Percentiles rank a stretch among this genome's conserved stretches.
phyloP scores from a whole-genome alignment of 2,113 vertebrate species.

The Apeltes quadracus region DNA sequence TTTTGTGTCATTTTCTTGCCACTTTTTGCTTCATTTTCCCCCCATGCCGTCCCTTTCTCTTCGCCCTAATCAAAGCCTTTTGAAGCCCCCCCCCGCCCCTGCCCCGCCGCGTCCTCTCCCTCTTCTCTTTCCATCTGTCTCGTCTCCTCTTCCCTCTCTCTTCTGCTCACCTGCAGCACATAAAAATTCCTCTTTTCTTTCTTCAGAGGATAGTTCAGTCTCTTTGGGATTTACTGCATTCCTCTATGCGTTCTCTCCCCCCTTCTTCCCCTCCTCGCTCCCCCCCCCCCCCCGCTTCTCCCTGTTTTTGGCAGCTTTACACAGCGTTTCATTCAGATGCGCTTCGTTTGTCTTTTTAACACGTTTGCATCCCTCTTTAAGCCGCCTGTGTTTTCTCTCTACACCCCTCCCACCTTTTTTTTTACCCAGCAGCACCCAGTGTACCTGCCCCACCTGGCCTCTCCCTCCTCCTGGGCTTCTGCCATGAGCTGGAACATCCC shows the following conservation, averaged over 20 bases:
- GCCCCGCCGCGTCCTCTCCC: constrained; percentile 68
- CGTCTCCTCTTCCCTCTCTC: constrained; percentile 56
- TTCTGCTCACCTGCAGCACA: constrained; percentile 86
- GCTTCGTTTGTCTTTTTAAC: constrained; percentile 71
- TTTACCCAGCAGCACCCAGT: constrained; percentile 38
- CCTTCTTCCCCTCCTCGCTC: too few relatives aligned
- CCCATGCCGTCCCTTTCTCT: constrained; percentile 54
- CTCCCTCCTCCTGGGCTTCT: constrained; percentile 73
- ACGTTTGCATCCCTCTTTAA: constrained; percentile 66
- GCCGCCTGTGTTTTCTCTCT: constrained; percentile 52
- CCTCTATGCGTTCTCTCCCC: constrained; percentile 72
- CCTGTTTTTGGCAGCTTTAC: constrained; percentile 65
- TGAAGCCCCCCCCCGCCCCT: constrained; percentile 66
- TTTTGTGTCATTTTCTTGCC: constrained; percentile 67
- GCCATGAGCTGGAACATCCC: constrained; percentile 71
- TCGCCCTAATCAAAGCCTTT: constrained; percentile 69
- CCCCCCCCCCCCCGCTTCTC: constrained; percentile 41
- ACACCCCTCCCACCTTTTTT: constrained; percentile 43
- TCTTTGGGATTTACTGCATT: constrained; percentile 84
- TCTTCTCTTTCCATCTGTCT: constrained; percentile 74
- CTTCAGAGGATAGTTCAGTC: constrained; percentile 81
- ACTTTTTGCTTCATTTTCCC: constrained; percentile 66
- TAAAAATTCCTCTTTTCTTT: constrained; percentile 85
- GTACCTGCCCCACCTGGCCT: constrained; percentile 73
- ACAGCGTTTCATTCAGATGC: constrained; percentile 55